Evolutionary conservation across 2,797 vertebrate genomes (phyloP).

Genomic region (Falco peregrinus): DNA sequence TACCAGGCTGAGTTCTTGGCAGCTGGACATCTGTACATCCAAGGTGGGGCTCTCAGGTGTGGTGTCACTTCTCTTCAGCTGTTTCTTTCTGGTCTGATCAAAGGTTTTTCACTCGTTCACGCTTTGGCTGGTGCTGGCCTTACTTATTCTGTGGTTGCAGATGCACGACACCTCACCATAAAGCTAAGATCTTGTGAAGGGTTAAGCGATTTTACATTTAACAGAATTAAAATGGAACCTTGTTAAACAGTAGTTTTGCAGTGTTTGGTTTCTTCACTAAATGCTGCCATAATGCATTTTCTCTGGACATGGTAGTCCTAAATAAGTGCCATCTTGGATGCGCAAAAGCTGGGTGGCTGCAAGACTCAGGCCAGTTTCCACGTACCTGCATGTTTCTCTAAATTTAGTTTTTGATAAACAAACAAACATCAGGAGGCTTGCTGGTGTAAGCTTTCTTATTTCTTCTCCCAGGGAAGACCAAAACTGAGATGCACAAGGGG

Average conservation of each 20-base stretch:
- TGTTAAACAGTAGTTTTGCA: not conserved
- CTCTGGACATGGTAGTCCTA: not conserved
- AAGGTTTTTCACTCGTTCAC: not conserved
- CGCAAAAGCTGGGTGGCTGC: not conserved
- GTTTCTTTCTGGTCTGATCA: not conserved
- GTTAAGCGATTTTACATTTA: not conserved
- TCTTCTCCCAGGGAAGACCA: not conserved
- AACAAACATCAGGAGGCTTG: not conserved
- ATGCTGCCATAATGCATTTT: not conserved
- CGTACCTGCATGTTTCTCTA: not conserved
- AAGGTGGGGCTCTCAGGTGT: not conserved
- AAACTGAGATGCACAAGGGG: not conserved
- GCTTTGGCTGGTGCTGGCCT: not conserved
- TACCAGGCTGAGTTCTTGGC: not conserved
- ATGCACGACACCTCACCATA: not conserved
- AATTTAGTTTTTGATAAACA: not conserved
- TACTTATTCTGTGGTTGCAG: not conserved
- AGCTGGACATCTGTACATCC: fast-evolving
- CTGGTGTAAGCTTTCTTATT: not conserved
- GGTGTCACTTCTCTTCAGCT: fast-evolving
- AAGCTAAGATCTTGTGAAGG: not conserved
- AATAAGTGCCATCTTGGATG: not conserved
- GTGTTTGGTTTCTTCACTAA: not conserved
- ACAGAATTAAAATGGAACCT: not conserved
- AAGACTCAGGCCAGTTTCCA: not conserved